phyloP scores from a whole-genome alignment of 2,888 invertebrate species.

The Lasioglossum marginatum region DNA sequence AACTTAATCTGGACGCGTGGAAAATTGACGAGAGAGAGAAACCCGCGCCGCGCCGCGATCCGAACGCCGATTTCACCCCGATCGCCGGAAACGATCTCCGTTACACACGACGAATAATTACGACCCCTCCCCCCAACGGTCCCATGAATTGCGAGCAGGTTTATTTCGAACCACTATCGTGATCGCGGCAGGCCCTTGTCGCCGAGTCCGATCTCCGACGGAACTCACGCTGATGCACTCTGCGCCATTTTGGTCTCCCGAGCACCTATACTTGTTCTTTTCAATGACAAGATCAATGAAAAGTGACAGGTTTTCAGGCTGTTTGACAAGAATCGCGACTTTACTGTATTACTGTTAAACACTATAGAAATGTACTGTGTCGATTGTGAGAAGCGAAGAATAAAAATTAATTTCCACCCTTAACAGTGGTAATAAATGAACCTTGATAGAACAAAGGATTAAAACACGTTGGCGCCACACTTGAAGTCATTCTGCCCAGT shows the following conservation, averaged over 20 bases:
- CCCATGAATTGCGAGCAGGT: background rate
- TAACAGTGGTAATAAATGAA: too few species aligned
- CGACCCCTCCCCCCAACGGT: too few species aligned
- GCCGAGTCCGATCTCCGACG: background rate
- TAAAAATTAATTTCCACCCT: background rate
- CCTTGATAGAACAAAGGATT: background rate
- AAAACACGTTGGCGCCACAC: background rate
- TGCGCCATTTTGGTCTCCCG: too few species aligned
- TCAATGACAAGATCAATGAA: too few species aligned
- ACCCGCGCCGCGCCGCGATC: background rate
- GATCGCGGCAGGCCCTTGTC: background rate
- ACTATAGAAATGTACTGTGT: too few species aligned
- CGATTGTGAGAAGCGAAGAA: too few species aligned
- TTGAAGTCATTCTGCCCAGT: background rate
- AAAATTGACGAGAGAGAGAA: slow-evolving; percentile 50
- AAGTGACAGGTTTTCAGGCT: too few species aligned
- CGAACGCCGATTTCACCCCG: background rate
- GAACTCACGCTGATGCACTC: background rate
- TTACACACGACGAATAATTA: background rate
- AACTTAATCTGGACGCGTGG: slow-evolving; percentile 59
- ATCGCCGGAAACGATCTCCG: background rate
- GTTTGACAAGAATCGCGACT: too few species aligned
- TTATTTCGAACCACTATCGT: background rate
- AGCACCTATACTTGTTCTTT: too few species aligned
- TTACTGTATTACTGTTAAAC: background rate